These are phyloP conservation scores for Cryptocephalus primarius DNA, from an alignment of 2,888 invertebrate genomes.

Conservation along the genomic window DNA sequence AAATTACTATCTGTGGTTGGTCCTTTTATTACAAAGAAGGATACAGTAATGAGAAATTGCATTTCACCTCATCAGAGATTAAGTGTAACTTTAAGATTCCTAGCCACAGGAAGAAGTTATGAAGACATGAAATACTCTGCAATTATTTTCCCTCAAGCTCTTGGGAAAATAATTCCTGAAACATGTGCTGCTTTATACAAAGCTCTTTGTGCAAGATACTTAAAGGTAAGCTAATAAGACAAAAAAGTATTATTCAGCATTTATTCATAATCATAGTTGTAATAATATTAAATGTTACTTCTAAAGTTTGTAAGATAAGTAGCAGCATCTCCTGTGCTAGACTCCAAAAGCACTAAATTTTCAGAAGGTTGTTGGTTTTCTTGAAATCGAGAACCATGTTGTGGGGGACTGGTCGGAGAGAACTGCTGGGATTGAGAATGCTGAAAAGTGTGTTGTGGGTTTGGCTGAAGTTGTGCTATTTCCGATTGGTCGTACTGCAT, in stretches of 20 bases:
- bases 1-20: conserved; percentile 4
- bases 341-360: conserved; percentile 2
- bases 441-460: conserved; percentile 1
- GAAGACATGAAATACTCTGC: too few species aligned
- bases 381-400: conserved; percentile 3
- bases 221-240: too few species aligned
- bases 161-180: too few species aligned
- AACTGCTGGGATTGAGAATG: conserved; percentile 1
- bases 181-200: too few species aligned
- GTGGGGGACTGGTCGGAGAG: neutral
- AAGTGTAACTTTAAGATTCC: too few species aligned
- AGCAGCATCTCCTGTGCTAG: conserved; percentile 3
- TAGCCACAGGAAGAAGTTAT: too few species aligned
- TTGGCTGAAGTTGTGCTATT: neutral
- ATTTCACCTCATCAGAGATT: too few species aligned
- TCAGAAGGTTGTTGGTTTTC: conserved; percentile 3
- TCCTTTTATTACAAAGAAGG: neutral
- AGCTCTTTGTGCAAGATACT: too few species aligned
- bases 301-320: neutral
- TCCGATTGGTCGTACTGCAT: conserved; percentile 3
- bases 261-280: neutral
- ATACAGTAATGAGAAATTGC: too few species aligned
- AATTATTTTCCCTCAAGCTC: too few species aligned
- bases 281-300: too few species aligned
- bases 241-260: conserved; percentile 1